Evolutionary conservation across 2,888 invertebrate species (phyloP).

Genomic region (Nephrotoma flavescens): DNA sequence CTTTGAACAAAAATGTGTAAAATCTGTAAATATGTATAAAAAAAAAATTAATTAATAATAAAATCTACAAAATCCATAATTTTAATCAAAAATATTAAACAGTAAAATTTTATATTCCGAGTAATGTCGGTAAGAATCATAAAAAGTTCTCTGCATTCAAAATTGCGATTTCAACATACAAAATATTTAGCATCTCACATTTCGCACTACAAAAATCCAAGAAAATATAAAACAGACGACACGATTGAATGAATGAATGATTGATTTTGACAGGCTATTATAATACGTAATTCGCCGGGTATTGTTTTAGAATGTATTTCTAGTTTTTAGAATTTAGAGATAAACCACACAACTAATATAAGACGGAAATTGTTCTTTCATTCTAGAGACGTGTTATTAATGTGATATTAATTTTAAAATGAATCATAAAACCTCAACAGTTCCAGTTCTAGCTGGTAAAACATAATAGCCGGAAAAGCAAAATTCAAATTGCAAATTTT

Average conservation of each 20-base stretch:
- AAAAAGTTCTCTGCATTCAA: not conserved
- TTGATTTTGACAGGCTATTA: not conserved
- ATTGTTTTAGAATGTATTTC: not conserved
- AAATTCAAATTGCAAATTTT: too few species aligned
- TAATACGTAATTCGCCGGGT: not conserved
- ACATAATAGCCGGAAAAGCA: too few species aligned
- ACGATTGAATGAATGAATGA: not conserved
- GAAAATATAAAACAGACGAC: not conserved
- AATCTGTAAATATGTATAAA: not conserved
- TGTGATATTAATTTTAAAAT: too few species aligned
- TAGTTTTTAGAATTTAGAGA: not conserved
- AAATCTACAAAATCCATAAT: not conserved
- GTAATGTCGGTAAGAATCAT: not conserved
- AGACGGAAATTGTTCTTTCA: too few species aligned
- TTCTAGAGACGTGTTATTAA: too few species aligned
- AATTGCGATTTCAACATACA: not conserved
- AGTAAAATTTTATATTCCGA: not conserved
- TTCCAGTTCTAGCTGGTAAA: too few species aligned
- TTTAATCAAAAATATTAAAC: not conserved
- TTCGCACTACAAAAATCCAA: not conserved
- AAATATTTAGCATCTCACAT: not conserved
- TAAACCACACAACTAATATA: not conserved
- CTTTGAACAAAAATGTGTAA: not conserved
- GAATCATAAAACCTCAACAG: too few species aligned
- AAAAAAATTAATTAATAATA: too few species aligned